phyloP scores from a whole-genome alignment of 2,888 invertebrate genomes.

The Linyphia triangularis region DNA sequence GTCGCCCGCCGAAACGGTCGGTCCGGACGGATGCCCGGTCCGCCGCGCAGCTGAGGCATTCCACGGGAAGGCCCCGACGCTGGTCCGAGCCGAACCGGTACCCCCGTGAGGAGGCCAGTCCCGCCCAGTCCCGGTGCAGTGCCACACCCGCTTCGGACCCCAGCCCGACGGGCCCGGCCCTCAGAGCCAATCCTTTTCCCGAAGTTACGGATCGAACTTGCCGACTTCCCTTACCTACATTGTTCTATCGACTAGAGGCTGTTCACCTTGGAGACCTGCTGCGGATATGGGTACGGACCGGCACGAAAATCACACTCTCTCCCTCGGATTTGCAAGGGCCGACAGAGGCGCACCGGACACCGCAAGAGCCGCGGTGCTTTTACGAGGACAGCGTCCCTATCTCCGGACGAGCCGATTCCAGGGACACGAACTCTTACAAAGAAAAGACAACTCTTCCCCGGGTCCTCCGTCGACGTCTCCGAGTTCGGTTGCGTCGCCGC shows the following conservation, averaged over 20 bases:
- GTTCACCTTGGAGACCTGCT: slow-evolving; percentile 88
- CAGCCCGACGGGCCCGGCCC: slow-evolving; percentile 84
- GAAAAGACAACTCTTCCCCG: slow-evolving; percentile 81
- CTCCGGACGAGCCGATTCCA: slow-evolving; percentile 81
- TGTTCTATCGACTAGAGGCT: slow-evolving; percentile 86
- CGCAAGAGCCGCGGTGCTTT: slow-evolving; percentile 80
- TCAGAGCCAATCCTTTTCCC: slow-evolving; percentile 88
- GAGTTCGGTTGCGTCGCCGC: too few relatives aligned
- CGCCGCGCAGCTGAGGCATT: slow-evolving; percentile 78
- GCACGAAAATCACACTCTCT: slow-evolving; percentile 67
- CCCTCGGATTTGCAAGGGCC: slow-evolving; percentile 33
- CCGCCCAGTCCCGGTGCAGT: slow-evolving; percentile 65
- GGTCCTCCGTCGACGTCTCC: too few relatives aligned
- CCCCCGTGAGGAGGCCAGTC: too few relatives aligned
- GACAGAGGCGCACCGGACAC: too few relatives aligned
- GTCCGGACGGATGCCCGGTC: too few relatives aligned
- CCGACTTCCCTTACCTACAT: slow-evolving; percentile 86
- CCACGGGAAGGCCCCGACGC: slow-evolving; percentile 78
- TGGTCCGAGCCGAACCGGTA: slow-evolving; percentile 77
- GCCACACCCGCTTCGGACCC: slow-evolving; percentile 81
- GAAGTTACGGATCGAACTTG: slow-evolving; percentile 83
- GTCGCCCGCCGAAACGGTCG: too few relatives aligned
- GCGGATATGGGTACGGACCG: slow-evolving; percentile 83
- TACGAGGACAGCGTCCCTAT: slow-evolving; percentile 79
- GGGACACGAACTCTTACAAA: slow-evolving; percentile 80